Percentiles rank a stretch among this genome's conserved stretches.
phyloP scores from a whole-genome alignment of 2,797 vertebrate genomes.

The Cetoscarus ocellatus region DNA sequence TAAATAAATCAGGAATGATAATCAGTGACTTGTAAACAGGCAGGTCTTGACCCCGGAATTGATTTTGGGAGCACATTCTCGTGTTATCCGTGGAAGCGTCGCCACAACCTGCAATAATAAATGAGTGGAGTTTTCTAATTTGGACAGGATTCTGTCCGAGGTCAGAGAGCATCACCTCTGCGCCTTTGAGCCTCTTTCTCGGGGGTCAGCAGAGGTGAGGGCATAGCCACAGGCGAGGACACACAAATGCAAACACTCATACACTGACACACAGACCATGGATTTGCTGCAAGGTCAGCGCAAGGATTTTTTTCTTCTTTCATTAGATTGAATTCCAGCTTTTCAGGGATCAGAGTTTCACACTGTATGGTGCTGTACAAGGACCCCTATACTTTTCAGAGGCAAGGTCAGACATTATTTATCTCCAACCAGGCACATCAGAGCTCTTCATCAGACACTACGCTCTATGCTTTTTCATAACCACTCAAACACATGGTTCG shows the following conservation, averaged over 20 bases:
- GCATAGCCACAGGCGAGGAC: conserved; percentile 65
- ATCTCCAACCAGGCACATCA: conserved; percentile 53
- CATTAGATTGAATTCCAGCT: conserved; percentile 36
- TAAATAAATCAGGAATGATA: conserved; percentile 48
- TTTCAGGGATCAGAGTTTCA: conserved; percentile 47
- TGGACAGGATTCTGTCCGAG: conserved; percentile 63
- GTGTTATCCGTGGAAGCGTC: conserved; percentile 46
- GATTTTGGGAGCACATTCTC: conserved; percentile 45
- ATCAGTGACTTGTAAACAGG: conserved; percentile 39
- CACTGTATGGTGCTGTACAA: conserved; percentile 40
- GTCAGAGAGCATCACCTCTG: conserved; percentile 65
- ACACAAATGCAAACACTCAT: conserved; percentile 53
- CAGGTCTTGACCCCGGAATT: conserved; percentile 26
- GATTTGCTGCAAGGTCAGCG: conserved; percentile 60
- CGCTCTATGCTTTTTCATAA: conserved; percentile 44
- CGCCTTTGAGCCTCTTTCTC: conserved; percentile 68
- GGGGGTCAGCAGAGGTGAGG: conserved; percentile 70
- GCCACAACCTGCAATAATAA: conserved; percentile 59
- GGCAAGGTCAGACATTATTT: conserved; percentile 26
- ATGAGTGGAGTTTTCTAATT: conserved; percentile 73
- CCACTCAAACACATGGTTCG: conserved; percentile 38
- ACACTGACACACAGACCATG: conserved; percentile 35
- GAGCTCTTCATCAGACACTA: conserved; percentile 49
- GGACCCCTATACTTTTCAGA: not conserved
- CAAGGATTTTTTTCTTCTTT: conserved; percentile 39